Conservation (phyloP, 1,140 invertebrate species). For the Nephila pilipes region DNA sequence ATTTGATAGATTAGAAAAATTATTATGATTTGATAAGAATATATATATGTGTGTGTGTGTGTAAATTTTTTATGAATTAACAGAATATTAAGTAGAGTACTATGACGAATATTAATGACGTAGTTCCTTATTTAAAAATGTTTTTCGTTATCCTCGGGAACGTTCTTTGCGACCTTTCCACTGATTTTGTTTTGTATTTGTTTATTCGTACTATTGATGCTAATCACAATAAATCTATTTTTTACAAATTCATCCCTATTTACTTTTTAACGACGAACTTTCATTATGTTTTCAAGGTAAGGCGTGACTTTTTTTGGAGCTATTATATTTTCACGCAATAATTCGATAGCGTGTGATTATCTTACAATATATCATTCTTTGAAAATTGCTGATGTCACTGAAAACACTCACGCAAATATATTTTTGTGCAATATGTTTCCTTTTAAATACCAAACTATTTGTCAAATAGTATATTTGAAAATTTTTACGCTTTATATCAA, state of each 20-base stretch:
- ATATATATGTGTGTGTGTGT: too few species aligned
- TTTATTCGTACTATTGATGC: too few species aligned
- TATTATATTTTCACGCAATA: not conserved
- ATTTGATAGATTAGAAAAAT: too few species aligned
- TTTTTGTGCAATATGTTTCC: not conserved
- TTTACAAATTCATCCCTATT: not conserved
- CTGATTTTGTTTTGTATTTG: too few species aligned
- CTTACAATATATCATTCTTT: not conserved
- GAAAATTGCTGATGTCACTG: not conserved
- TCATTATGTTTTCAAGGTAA: constrained; percentile 10
- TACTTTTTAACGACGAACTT: not conserved
- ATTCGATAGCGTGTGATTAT: not conserved
- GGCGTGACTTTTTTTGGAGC: not conserved
- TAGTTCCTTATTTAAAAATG: not conserved
- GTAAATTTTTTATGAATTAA: not conserved
- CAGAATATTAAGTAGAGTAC: not conserved
- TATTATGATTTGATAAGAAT: too few species aligned
- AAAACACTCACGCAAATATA: not conserved
- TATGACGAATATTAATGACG: not conserved
- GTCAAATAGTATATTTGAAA: not conserved
- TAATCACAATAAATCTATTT: not conserved
- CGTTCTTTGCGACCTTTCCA: not conserved
- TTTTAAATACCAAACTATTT: not conserved
- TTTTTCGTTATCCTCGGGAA: not conserved
- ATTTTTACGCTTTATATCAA: not conserved